Conservation (phyloP, 2,113 vertebrate species). For the Dinomys branickii region DNA sequence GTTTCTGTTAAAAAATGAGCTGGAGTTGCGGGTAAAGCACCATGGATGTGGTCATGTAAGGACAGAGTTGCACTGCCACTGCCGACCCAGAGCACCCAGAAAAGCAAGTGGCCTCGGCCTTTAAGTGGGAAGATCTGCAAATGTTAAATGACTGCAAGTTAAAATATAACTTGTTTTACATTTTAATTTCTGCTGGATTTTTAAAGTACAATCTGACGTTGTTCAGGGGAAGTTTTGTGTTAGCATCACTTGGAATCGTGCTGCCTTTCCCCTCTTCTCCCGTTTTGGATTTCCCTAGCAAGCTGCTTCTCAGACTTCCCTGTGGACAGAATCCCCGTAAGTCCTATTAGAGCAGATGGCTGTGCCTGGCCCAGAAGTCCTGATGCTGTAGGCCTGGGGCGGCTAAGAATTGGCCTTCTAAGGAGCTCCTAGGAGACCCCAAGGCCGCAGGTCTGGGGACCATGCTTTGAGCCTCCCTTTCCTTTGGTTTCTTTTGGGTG, state of each 20-base stretch:
- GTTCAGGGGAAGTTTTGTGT: not conserved
- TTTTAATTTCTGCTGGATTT: not conserved
- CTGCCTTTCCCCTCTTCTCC: not conserved
- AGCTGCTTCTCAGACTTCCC: not conserved
- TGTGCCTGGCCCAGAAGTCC: not conserved
- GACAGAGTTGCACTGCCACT: not conserved
- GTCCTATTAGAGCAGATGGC: not conserved
- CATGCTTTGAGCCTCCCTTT: not conserved
- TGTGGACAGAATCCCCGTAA: not conserved
- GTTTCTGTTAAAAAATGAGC: not conserved
- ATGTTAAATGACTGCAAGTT: not conserved
- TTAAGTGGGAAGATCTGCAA: not conserved
- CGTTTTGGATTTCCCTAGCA: not conserved
- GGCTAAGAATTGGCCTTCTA: not conserved
- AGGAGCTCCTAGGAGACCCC: not conserved
- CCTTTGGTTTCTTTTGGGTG: not conserved
- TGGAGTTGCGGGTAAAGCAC: not conserved
- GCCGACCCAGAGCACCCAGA: not conserved
- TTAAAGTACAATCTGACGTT: not conserved
- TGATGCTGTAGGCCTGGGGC: not conserved
- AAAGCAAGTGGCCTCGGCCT: not conserved
- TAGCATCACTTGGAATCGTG: not conserved
- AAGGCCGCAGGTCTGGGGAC: not conserved
- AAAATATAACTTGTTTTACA: not conserved
- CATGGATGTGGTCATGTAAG: not conserved